Conservation (phyloP, 2,888 invertebrate species). For the Orthonevra nobilis region DNA sequence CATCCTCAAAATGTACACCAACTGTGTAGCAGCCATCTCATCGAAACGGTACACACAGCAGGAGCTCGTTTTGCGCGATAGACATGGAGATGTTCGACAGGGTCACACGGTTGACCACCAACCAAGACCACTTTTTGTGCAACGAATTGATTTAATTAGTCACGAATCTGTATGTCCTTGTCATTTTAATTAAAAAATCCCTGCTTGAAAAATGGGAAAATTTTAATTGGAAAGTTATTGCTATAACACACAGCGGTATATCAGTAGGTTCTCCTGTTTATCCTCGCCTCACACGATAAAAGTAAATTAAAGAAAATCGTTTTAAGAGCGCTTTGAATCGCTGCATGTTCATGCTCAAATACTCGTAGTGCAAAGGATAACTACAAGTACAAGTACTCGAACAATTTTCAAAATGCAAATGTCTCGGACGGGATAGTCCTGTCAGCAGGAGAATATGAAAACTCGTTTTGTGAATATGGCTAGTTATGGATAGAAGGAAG, state of each 20-base stretch:
- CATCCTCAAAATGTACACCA: slow-evolving; percentile 47
- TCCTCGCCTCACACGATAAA: slow-evolving; percentile 21
- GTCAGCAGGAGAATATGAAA: slow-evolving; percentile 39
- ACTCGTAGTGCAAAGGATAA: neutral
- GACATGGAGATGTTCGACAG: slow-evolving; percentile 18
- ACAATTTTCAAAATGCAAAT: slow-evolving; percentile 37
- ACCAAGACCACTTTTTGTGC: slow-evolving; percentile 36
- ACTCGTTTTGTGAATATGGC: slow-evolving; percentile 37
- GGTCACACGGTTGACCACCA: slow-evolving; percentile 37
- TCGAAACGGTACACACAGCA: neutral
- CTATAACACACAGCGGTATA: slow-evolving; percentile 39
- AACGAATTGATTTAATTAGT: slow-evolving; percentile 67
- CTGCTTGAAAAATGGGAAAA: slow-evolving; percentile 46
- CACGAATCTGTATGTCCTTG: slow-evolving; percentile 68
- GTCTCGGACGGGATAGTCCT: slow-evolving; percentile 26
- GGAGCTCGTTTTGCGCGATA: slow-evolving; percentile 33
- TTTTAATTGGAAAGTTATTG: slow-evolving; percentile 70
- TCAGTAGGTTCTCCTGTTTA: neutral
- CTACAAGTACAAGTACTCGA: too few relatives aligned
- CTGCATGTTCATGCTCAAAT: neutral
- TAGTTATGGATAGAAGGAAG: neutral
- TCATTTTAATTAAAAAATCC: slow-evolving; percentile 68
- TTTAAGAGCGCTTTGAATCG: too few relatives aligned
- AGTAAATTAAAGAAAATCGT: slow-evolving; percentile 26
- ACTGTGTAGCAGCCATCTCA: slow-evolving; percentile 23